These are phyloP conservation scores for Macrostomum lignano DNA, from an alignment of 1,140 invertebrate species.

Conservation along the genomic window DNA sequence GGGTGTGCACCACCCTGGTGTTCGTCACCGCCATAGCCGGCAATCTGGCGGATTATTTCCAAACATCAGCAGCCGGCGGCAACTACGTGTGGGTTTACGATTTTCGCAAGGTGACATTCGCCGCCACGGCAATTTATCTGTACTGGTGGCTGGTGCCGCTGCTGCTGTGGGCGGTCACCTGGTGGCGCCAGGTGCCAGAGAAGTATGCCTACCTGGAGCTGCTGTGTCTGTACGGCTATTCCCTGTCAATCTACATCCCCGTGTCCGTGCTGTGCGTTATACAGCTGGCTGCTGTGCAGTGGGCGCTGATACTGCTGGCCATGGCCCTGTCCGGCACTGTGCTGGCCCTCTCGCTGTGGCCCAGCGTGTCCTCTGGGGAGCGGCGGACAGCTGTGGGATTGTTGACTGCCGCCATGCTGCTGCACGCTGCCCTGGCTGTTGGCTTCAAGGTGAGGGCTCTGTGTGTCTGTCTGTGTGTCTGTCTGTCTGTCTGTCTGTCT, in stretches of 20 bases:
- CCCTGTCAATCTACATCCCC: slow-evolving; percentile 64
- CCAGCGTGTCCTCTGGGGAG: no score
- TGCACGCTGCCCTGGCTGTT: no score
- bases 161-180: slow-evolving; percentile 48
- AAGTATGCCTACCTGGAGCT: slow-evolving; percentile 41
- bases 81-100: slow-evolving; percentile 56
- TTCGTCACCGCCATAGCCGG: slow-evolving; percentile 75
- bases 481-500: no score
- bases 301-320: slow-evolving; percentile 49
- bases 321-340: slow-evolving; percentile 53
- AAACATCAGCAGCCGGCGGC: slow-evolving; percentile 33
- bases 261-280: slow-evolving; percentile 73
- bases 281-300: slow-evolving; percentile 47
- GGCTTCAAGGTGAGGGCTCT: no score
- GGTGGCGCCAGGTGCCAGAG: slow-evolving; percentile 42
- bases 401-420: no score
- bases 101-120: slow-evolving; percentile 65
- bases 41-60: slow-evolving; percentile 62
- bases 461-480: no score
- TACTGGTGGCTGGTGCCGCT: slow-evolving; percentile 62
- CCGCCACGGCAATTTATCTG: slow-evolving; percentile 54
- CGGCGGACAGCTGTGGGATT: no score
- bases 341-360: slow-evolving; percentile 46
- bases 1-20: slow-evolving; percentile 65
- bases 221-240: slow-evolving; percentile 77